Evolutionary conservation across 2,797 vertebrate genomes (phyloP).

Genomic region (Scomberomorus guttatus): DNA sequence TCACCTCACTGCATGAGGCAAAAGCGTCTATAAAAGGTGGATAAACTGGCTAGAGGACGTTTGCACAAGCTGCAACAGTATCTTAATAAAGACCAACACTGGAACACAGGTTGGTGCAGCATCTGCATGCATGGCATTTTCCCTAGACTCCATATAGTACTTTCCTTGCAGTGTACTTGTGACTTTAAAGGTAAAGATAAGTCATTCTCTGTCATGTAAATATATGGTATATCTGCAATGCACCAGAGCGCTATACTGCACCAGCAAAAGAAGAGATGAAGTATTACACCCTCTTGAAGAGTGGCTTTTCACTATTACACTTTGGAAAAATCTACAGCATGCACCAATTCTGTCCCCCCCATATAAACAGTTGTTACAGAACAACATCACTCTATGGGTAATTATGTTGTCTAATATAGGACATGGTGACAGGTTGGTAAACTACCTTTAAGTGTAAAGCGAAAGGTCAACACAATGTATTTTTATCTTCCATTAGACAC

Average conservation of each 20-base stretch:
- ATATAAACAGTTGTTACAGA: not conserved
- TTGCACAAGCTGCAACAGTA: constrained; percentile 37
- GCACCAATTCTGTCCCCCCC: not conserved
- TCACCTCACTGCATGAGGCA: constrained; percentile 68
- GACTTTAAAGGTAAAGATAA: constrained; percentile 52
- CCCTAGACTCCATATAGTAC: constrained; percentile 13
- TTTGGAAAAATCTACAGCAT: not conserved
- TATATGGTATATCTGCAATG: constrained; percentile 61
- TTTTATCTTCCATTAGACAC: constrained; percentile 43
- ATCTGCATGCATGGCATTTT: constrained; percentile 27
- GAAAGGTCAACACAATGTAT: constrained; percentile 43
- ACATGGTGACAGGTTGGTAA: constrained; percentile 19
- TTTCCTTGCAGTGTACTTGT: constrained; percentile 12
- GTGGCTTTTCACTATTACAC: constrained; percentile 2
- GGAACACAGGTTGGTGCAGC: not conserved
- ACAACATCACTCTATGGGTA: not conserved
- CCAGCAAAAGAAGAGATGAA: constrained; percentile 9
- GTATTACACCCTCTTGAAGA: constrained; percentile 5
- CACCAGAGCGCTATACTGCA: constrained; percentile 36
- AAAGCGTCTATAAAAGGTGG: constrained; percentile 73
- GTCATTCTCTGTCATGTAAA: constrained; percentile 47
- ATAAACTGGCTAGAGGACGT: constrained; percentile 67
- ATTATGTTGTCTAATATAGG: not conserved
- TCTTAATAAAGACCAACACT: constrained; percentile 53
- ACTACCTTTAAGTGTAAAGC: constrained; percentile 32